A percentile compares a stretch with the other conserved stretches of the same genome.
These are phyloP conservation scores for Catostomus latipinnis DNA, from an alignment of 2,797 vertebrate genomes.

Conservation along the genomic window DNA sequence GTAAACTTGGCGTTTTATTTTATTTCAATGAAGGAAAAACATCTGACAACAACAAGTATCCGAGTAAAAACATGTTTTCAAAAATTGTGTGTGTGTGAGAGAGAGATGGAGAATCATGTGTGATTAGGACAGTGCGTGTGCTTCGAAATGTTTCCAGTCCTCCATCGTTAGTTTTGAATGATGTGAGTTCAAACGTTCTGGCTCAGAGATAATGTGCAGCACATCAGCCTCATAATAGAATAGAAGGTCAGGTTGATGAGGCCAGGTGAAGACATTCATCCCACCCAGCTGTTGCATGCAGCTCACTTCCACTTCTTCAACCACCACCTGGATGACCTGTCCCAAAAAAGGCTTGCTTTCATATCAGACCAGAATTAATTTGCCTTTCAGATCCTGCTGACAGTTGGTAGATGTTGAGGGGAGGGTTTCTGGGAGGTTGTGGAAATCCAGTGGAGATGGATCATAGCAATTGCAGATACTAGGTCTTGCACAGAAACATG, in stretches of 20 bases:
- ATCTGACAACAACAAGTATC: too few relatives aligned
- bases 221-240: too few relatives aligned
- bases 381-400: slow-evolving; percentile 7
- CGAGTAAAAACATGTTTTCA: too few relatives aligned
- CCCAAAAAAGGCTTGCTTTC: not conserved
- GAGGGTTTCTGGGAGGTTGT: not conserved
- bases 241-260: not conserved
- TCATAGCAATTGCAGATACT: slow-evolving; percentile 12
- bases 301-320: slow-evolving; percentile 21
- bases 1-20: too few relatives aligned
- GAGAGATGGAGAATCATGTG: too few relatives aligned
- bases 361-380: not conserved
- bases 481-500: slow-evolving; percentile 34
- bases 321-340: slow-evolving; percentile 28
- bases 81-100: too few relatives aligned
- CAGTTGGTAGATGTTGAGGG: not conserved
- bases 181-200: too few relatives aligned
- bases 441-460: slow-evolving; percentile 6
- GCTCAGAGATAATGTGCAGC: too few relatives aligned
- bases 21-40: too few relatives aligned
- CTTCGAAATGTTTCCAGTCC: too few relatives aligned
- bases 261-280: slow-evolving; percentile 20
- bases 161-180: too few relatives aligned
- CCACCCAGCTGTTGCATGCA: slow-evolving; percentile 23
- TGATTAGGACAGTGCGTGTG: too few relatives aligned